These are phyloP conservation scores for Amyelois transitella DNA, from an alignment of 1,140 invertebrate species.

Conservation along the genomic window DNA sequence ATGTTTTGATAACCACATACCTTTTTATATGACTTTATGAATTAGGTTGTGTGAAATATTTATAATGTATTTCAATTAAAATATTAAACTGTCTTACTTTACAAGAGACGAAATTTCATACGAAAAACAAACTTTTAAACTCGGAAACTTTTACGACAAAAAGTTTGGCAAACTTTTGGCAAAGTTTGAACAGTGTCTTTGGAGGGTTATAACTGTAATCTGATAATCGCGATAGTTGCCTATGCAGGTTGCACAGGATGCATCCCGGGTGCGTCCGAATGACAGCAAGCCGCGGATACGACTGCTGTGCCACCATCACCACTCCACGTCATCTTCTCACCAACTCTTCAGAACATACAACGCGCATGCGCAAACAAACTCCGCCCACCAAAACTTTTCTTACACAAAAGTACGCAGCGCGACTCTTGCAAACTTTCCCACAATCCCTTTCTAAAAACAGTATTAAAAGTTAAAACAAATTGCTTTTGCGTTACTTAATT, in stretches of 20 bases:
- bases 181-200: not conserved
- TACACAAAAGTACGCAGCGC: not conserved
- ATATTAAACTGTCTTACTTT: too few species aligned
- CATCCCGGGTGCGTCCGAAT: constrained; percentile 53
- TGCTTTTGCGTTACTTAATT: not conserved
- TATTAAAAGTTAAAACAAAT: constrained; percentile 6
- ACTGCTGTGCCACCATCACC: constrained; percentile 41
- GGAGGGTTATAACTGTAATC: not conserved
- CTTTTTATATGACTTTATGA: too few species aligned
- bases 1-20: too few species aligned
- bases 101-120: constrained; percentile 49
- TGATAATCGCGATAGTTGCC: not conserved
- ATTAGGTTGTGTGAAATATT: too few species aligned
- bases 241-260: constrained; percentile 32
- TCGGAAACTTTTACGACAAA: not conserved
- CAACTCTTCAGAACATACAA: constrained; percentile 41
- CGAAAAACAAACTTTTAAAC: constrained; percentile 16
- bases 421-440: constrained; percentile 1
- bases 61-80: too few species aligned
- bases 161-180: constrained; percentile 1
- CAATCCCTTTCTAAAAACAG: constrained; percentile 1
- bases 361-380: constrained; percentile 45
- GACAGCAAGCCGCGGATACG: constrained; percentile 37
- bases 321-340: constrained; percentile 33
- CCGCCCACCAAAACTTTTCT: constrained; percentile 60